Base-by-base conservation (phyloP, 53 echinoderm and acorn worm genomes). In the Actinopyga echinites region DNA sequence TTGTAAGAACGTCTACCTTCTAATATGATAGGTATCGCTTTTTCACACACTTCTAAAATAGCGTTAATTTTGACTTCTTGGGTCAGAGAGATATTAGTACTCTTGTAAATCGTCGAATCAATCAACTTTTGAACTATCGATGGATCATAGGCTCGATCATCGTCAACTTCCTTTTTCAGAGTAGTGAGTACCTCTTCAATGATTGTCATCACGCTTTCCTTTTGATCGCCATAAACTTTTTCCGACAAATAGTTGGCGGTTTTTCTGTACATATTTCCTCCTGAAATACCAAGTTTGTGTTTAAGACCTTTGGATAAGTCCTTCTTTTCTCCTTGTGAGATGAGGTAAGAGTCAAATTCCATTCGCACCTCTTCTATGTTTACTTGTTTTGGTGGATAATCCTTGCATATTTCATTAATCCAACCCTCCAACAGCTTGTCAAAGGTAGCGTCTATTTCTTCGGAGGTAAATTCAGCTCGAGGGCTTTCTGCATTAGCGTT, bases 241-340 rank as follows among this genome's bases (percentile, higher is more conserved):
- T 55, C 32, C 5, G 9, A 24, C 1, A 30, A 54, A 9, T 5
- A 29, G 19, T 30, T 55, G 12, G 23, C 8, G 7, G 59, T 37
- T 37, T 62, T 59, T 38, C 60, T 24, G 9, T 25, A 24, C 8
- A 1, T 36, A 9, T 22, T 28, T 22, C 22, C n/a, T 31, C 63
- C 5, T 21, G 22, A 56, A 37, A 79, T 40, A 20, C 60, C 79
- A 29, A 80, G 63, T 60, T 24, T 38, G 17, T 17, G 20, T 20
- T 80, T 80, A 22, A 80, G 29, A n/a, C 63, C 60, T 22, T 60
- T 80, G 21, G 63, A 11, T 22, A 80, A n/a, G 22, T 80, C 81
- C 1, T 61, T 60, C 10, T 57, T 58, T 21, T 59, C 22, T 0
- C 81, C 81, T 40, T 60, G 61, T 4, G 36, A 38, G 21, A 38